These are phyloP conservation scores for Columbina picui DNA, from an alignment of 2,113 vertebrate species.

Conservation along the genomic window DNA sequence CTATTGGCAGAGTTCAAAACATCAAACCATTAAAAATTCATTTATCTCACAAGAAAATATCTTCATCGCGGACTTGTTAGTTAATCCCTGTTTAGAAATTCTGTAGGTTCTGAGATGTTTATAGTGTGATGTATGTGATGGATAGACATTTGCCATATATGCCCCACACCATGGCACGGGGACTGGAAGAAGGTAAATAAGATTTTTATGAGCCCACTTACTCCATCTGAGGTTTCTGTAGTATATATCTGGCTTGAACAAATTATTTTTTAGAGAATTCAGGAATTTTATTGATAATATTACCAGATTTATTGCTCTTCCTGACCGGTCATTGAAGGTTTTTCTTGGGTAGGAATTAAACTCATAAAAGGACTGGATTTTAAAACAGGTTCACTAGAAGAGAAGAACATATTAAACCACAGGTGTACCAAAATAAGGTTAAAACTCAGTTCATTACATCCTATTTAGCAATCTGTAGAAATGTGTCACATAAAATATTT, in stretches of 20 bases:
- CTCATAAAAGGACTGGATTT: slow-evolving; percentile 83
- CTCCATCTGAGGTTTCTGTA: slow-evolving; percentile 79
- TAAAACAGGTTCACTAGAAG: slow-evolving; percentile 75
- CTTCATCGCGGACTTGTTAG: slow-evolving; percentile 45
- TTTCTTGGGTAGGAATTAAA: slow-evolving; percentile 77
- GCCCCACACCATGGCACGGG: slow-evolving; percentile 80
- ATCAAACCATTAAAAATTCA: slow-evolving; percentile 79
- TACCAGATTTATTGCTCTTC: slow-evolving; percentile 76
- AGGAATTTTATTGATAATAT: slow-evolving; percentile 79
- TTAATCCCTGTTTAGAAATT: slow-evolving; percentile 64
- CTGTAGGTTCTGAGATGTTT: slow-evolving; percentile 79
- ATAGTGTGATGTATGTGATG: slow-evolving; percentile 82
- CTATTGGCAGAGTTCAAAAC: slow-evolving; percentile 72
- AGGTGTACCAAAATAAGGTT: slow-evolving; percentile 53
- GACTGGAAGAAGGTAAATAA: slow-evolving; percentile 78
- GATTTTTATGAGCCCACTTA: slow-evolving; percentile 72
- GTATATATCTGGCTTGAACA: slow-evolving; percentile 79
- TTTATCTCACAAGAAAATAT: slow-evolving; percentile 77
- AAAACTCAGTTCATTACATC: not conserved
- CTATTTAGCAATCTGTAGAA: not conserved
- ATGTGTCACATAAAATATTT: not conserved
- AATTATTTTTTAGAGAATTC: slow-evolving; percentile 75
- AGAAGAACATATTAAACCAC: slow-evolving; percentile 84
- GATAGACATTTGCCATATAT: slow-evolving; percentile 79
- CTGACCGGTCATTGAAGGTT: slow-evolving; percentile 76